These are phyloP conservation scores for Chromobotia macracanthus DNA, from an alignment of 2,797 vertebrate genomes.

Conservation along the genomic window DNA sequence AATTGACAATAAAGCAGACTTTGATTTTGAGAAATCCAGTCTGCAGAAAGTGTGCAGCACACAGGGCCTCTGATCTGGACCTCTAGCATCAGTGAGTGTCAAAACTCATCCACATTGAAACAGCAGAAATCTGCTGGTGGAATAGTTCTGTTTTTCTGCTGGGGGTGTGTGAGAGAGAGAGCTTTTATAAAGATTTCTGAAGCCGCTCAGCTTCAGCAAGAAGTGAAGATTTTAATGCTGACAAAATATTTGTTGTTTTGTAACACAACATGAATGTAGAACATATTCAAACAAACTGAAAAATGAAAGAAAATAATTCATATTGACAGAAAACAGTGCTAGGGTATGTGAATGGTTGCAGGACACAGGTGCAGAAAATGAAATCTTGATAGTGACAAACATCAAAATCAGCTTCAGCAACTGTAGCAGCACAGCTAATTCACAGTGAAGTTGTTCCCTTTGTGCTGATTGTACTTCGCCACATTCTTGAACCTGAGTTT, in stretches of 20 bases:
- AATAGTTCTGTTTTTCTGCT: neutral
- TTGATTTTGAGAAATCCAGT: neutral
- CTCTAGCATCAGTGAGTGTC: neutral
- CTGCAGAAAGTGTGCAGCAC: neutral
- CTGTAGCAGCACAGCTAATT: constrained; percentile 1
- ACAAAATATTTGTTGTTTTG: too few species aligned
- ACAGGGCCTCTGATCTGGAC: neutral
- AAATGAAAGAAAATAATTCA: too few species aligned
- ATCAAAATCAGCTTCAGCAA: neutral
- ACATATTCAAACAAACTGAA: too few species aligned
- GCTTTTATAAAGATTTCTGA: too few species aligned
- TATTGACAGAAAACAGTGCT: too few species aligned
- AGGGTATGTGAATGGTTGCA: too few species aligned
- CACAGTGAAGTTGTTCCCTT: constrained; percentile 3
- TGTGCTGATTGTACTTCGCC: constrained; percentile 29
- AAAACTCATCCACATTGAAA: neutral
- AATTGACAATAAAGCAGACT: too few species aligned
- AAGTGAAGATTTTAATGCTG: too few species aligned
- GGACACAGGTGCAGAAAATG: too few species aligned
- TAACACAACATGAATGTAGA: too few species aligned
- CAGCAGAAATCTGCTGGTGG: neutral
- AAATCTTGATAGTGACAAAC: neutral
- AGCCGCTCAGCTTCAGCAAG: too few species aligned
- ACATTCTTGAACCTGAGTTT: constrained; percentile 37
- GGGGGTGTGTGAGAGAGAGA: neutral